A percentile compares a stretch with the other conserved stretches of the same genome.
These are phyloP conservation scores for Hassar affinis DNA, from an alignment of 2,113 vertebrate genomes.

Conservation along the genomic window DNA sequence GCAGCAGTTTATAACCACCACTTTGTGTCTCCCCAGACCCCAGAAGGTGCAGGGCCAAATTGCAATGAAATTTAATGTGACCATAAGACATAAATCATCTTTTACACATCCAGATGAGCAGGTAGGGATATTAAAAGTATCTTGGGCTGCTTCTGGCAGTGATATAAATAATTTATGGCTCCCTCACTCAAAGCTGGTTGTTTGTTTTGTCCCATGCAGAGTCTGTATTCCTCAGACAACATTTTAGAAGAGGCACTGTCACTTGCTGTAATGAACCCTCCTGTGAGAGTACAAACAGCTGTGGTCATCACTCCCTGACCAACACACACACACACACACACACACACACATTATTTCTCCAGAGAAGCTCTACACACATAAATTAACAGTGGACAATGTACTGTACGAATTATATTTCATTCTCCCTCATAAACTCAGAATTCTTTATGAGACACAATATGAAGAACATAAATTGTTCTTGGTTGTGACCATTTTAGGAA, in stretches of 20 bases:
- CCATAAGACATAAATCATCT: slow-evolving; percentile 98
- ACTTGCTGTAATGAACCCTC: slow-evolving; percentile 95
- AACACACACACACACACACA: slow-evolving; percentile 53
- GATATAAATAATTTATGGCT: slow-evolving; percentile 99
- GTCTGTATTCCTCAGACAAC: slow-evolving; percentile 82
- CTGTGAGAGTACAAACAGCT: slow-evolving; percentile 76
- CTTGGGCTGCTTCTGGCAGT: slow-evolving; percentile 82
- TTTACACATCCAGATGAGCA: slow-evolving; percentile 92
- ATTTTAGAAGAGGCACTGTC: slow-evolving; percentile 83
- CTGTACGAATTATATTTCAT: neutral
- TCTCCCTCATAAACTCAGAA: neutral
- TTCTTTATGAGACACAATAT: neutral
- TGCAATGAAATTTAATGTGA: slow-evolving; percentile 92
- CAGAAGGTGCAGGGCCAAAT: slow-evolving; percentile 85
- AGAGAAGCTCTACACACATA: slow-evolving; percentile 32
- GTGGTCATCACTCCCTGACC: slow-evolving; percentile 87
- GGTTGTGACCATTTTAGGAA: neutral
- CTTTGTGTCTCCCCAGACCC: slow-evolving; percentile 90
- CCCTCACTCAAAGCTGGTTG: slow-evolving; percentile 81
- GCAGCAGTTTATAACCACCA: slow-evolving; percentile 92
- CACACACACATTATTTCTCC: slow-evolving; percentile 50
- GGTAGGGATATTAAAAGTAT: slow-evolving; percentile 94
- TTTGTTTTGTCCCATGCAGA: slow-evolving; percentile 89
- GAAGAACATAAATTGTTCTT: neutral
- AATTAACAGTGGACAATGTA: neutral